Evolutionary conservation across 2,113 vertebrate genomes (phyloP), one percentile per base, ranked within the genome.

Genomic region (Ophthalmolycus amberensis): DNA sequence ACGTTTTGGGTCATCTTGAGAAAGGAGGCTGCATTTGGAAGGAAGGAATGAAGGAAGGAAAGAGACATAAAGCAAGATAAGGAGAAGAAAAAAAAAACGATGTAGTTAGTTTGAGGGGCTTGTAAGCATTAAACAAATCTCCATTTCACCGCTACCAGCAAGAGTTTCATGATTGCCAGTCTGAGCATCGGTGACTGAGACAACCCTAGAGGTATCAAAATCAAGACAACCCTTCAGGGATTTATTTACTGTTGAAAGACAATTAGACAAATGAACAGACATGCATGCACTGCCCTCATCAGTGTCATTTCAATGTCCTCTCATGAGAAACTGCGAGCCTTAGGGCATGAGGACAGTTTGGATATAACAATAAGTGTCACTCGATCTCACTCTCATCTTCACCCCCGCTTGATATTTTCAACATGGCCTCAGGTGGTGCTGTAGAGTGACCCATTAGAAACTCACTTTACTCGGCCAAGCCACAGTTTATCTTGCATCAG

Each of bases 1-100:
- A 96, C 94, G 94, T 92, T 97, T 96, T 60, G 38, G 96, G 96
- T 97, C 96, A 97, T 97, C 94, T 95, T 96, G 92, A 95, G 93
- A 94, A 95, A 84, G 68, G 59, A 77, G 54, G 27, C 40, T 70
- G 50, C 29, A 42, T 79, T 77, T 85, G 56, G 44, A 38, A 4
- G 60, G 56, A 75, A 66, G 18, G 29, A 52, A 20, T 63, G 20
- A 7, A 64, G 29, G 20, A 63, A 3, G 48, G 56, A 75, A 66
- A 42, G 3, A 27, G 6, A 27, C 20, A 2, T 15, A 58, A n/a
- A 64, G n/a, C 3, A 29, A 58, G 40, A 71, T 32, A 16, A 62
- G 27, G 11, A 15, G 6, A 44, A 67, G 37, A 64, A 63, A 32
- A 2, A 6, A 52, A 52, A 6, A 56, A 54, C 3, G 4, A 46